Evolutionary conservation across 2,113 vertebrate genomes (phyloP).

Genomic region (Periophthalmus modestus): DNA sequence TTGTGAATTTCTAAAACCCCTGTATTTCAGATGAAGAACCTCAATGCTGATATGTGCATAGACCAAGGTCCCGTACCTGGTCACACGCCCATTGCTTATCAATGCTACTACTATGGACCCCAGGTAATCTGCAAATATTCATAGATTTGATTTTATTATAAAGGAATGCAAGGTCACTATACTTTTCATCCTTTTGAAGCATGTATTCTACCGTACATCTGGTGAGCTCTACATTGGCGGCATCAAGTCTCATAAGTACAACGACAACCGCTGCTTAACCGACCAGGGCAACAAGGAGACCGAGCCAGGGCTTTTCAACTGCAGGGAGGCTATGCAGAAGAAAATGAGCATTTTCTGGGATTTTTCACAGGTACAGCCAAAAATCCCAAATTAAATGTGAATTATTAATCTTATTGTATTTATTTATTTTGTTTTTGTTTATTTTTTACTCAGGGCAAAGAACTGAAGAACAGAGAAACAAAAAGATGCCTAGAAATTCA

Average conservation of each 20-base stretch:
- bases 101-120: slow-evolving; percentile 47
- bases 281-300: slow-evolving; percentile 44
- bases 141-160: not conserved
- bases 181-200: slow-evolving; percentile 24
- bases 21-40: slow-evolving; percentile 49
- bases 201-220: slow-evolving; percentile 30
- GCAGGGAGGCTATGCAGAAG: slow-evolving; percentile 55
- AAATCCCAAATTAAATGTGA: not conserved
- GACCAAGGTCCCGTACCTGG: slow-evolving; percentile 73
- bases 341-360: slow-evolving; percentile 69
- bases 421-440: not conserved
- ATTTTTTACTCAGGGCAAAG: slow-evolving; percentile 64
- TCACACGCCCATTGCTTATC: slow-evolving; percentile 59
- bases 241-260: slow-evolving; percentile 57
- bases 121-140: slow-evolving; percentile 55
- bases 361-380: slow-evolving; percentile 70
- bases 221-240: slow-evolving; percentile 66
- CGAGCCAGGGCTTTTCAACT: slow-evolving; percentile 55
- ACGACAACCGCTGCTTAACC: slow-evolving; percentile 58
- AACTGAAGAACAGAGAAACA: slow-evolving; percentile 67
- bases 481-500: slow-evolving; percentile 70
- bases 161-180: not conserved
- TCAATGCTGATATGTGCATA: slow-evolving; percentile 50
- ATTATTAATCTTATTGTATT: not conserved
- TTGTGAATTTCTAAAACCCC: not conserved